Conservation (phyloP, 2,888 invertebrate species). For the Scaptodrosophila latifasciaeformis region DNA sequence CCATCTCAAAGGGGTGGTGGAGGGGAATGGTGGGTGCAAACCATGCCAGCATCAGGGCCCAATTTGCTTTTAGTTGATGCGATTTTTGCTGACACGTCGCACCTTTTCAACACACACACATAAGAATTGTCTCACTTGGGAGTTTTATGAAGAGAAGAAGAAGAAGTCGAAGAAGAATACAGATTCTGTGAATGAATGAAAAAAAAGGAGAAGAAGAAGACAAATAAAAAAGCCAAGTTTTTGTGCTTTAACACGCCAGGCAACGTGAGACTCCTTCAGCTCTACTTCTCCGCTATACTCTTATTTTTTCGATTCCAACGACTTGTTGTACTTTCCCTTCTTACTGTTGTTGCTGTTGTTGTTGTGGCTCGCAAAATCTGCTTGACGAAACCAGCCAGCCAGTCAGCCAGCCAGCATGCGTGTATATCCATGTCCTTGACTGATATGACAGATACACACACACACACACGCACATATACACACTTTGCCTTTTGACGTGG, state of each 20-base stretch:
- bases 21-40: background rate
- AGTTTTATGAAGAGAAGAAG: background rate
- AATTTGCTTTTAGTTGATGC: constrained; percentile 56
- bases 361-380: constrained; percentile 10
- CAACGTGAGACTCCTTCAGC: background rate
- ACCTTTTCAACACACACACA: constrained; percentile 36
- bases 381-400: background rate
- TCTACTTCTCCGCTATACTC: too few species aligned
- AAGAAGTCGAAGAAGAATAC: too few species aligned
- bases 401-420: too few species aligned
- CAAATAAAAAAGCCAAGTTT: constrained; percentile 17
- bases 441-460: constrained; percentile 1
- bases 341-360: constrained; percentile 16
- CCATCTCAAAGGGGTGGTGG: constrained; percentile 17
- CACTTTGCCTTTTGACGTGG: background rate
- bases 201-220: too few species aligned
- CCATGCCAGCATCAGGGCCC: constrained; percentile 14
- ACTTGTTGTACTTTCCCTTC: background rate
- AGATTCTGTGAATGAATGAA: constrained; percentile 35
- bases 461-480: background rate
- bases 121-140: background rate
- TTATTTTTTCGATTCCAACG: too few species aligned
- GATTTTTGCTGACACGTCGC: constrained; percentile 61
- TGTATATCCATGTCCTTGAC: constrained; percentile 40
- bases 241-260: constrained; percentile 34